phyloP scores from a whole-genome alignment of 2,888 invertebrate species.

The Phengaris arion region DNA sequence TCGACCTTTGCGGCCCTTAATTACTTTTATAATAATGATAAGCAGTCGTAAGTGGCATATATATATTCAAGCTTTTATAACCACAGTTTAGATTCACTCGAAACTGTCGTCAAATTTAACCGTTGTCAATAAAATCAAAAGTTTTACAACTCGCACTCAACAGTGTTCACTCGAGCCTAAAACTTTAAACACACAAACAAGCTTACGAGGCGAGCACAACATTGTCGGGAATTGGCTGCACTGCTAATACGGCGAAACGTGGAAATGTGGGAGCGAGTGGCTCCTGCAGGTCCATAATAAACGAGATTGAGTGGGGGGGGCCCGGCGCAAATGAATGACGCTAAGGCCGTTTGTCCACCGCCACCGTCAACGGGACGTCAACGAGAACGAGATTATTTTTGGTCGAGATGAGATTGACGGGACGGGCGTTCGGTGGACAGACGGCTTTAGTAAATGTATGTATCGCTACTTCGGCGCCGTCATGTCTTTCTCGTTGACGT shows the following conservation, averaged over 20 bases:
- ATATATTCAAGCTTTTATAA: not conserved
- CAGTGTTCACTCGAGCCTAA: not conserved
- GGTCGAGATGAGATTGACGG: too few species aligned
- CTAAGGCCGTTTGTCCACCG: constrained; percentile 48
- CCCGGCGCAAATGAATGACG: constrained; percentile 74
- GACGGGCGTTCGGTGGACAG: too few species aligned
- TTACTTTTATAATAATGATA: not conserved
- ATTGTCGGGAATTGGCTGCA: not conserved
- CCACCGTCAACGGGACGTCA: too few species aligned
- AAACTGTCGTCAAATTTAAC: constrained; percentile 29
- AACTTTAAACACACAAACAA: constrained; percentile 21
- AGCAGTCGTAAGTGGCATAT: not conserved
- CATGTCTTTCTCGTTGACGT: too few species aligned
- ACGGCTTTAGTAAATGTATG: too few species aligned
- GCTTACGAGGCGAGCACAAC: constrained; percentile 14
- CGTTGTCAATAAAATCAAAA: constrained; percentile 20
- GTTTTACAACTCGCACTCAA: not conserved
- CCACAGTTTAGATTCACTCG: not conserved
- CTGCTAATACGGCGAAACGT: constrained; percentile 49
- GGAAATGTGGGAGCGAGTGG: constrained; percentile 64
- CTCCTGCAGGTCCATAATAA: constrained; percentile 72
- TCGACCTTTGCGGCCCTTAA: not conserved
- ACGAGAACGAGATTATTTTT: too few species aligned
- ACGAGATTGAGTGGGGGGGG: constrained; percentile 75
- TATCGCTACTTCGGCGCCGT: too few species aligned